These are phyloP conservation scores for Apoderus coryli DNA, from an alignment of 2,888 invertebrate genomes.

Conservation along the genomic window DNA sequence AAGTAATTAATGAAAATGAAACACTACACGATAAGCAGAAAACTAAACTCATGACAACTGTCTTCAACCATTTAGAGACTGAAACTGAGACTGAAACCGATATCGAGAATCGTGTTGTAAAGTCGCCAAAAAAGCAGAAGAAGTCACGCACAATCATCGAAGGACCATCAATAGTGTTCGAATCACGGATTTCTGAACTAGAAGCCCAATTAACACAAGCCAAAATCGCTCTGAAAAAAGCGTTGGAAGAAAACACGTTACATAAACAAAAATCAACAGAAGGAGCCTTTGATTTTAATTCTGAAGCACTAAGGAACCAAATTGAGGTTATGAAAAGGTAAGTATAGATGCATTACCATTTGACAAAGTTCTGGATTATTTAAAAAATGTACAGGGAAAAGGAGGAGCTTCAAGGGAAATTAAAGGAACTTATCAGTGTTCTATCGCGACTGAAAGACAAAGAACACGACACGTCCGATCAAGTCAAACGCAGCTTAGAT, in stretches of 20 bases:
- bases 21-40: conserved; percentile 65
- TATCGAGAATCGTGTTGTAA: conserved; percentile 17
- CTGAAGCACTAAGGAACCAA: conserved; percentile 51
- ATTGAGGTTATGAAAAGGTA: conserved; percentile 56
- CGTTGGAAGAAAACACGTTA: conserved; percentile 48
- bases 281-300: conserved; percentile 39
- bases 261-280: conserved; percentile 34
- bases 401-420: conserved; percentile 48
- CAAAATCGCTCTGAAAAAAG: conserved; percentile 59
- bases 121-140: conserved; percentile 23
- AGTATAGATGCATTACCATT: no score
- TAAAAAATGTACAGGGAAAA: conserved; percentile 51
- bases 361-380: no score
- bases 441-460: conserved; percentile 48
- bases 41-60: conserved; percentile 46
- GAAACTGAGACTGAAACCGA: conserved; percentile 33
- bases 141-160: conserved; percentile 35
- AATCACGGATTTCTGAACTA: conserved; percentile 69
- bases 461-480: conserved; percentile 45
- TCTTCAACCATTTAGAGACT: conserved; percentile 46
- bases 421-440: conserved; percentile 50
- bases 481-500: conserved; percentile 53
- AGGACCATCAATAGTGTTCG: conserved; percentile 69
- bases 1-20: conserved; percentile 75
- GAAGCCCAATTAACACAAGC: conserved; percentile 71